Evolutionary conservation across 2,113 vertebrate species (phyloP).

Genomic region (Bubo scandiacus): DNA sequence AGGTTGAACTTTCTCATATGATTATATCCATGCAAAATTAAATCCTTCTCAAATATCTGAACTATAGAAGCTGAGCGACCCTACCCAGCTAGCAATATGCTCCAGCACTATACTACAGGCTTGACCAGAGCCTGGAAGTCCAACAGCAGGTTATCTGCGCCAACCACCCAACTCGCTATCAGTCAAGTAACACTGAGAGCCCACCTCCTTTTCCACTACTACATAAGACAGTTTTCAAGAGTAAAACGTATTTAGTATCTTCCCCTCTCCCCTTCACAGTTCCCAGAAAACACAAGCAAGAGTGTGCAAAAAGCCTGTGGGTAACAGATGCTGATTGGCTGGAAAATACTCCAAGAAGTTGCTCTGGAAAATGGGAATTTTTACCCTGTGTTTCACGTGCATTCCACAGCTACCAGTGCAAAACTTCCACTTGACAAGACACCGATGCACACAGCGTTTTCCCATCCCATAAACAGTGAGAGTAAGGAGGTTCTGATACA

Average conservation of each 20-base stretch:
- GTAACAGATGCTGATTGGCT: not conserved
- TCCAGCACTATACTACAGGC: not conserved
- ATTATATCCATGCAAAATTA: not conserved
- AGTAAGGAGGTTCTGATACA: not conserved
- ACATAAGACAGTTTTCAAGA: not conserved
- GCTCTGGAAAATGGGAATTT: not conserved
- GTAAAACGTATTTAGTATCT: not conserved
- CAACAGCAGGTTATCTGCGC: not conserved
- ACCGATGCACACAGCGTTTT: not conserved
- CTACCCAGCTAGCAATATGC: not conserved
- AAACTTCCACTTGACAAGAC: not conserved
- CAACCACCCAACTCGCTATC: not conserved
- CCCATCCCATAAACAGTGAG: not conserved
- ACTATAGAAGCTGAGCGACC: not conserved
- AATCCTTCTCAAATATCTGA: not conserved
- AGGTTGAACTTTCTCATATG: not conserved
- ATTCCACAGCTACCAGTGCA: not conserved
- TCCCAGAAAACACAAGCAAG: not conserved
- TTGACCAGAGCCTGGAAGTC: not conserved
- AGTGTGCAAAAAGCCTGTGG: not conserved
- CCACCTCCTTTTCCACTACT: not conserved
- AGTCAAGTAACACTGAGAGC: not conserved
- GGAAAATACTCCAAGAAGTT: not conserved
- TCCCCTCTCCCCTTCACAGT: not conserved
- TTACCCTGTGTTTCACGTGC: not conserved